Conservation (phyloP, 2,888 invertebrate species). For the Pollenia griseotomentosa region DNA sequence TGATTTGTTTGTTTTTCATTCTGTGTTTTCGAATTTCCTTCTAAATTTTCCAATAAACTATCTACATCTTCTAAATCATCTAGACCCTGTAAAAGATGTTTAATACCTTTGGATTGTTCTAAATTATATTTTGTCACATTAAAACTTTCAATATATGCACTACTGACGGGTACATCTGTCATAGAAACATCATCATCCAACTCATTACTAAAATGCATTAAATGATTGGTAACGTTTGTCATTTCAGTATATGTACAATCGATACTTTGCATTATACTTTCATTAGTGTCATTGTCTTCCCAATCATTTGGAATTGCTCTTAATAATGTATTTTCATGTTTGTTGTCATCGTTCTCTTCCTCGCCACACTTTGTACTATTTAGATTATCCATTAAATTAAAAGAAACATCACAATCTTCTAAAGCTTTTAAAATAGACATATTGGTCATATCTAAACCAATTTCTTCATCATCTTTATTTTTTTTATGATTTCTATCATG, state of each 20-base stretch:
- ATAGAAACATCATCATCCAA: not conserved
- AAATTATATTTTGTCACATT: not conserved
- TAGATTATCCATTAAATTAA: conserved; percentile 45
- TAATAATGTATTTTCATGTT: not conserved
- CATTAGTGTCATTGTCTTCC: conserved; percentile 4
- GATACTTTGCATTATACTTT: not conserved
- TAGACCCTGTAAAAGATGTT: conserved; percentile 25
- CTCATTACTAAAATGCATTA: not conserved
- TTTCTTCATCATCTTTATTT: not conserved
- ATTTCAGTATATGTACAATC: not conserved
- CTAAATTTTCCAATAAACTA: conserved; percentile 42
- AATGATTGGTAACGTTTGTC: not conserved
- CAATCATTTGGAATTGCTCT: conserved; percentile 21
- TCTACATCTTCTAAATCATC: conserved; percentile 55
- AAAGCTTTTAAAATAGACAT: conserved; percentile 54
- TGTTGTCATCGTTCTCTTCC: not conserved
- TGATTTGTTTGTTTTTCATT: not conserved
- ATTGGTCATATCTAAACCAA: conserved; percentile 22
- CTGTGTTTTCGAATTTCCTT: not conserved
- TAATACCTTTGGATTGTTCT: not conserved
- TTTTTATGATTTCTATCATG: not conserved
- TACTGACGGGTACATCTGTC: not conserved
- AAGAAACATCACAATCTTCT: conserved; percentile 61
- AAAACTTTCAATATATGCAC: not conserved
- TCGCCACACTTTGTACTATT: conserved; percentile 26